phyloP scores from a whole-genome alignment of 37 sponge, comb jelly and placozoan species.

The Beroe ovata region DNA sequence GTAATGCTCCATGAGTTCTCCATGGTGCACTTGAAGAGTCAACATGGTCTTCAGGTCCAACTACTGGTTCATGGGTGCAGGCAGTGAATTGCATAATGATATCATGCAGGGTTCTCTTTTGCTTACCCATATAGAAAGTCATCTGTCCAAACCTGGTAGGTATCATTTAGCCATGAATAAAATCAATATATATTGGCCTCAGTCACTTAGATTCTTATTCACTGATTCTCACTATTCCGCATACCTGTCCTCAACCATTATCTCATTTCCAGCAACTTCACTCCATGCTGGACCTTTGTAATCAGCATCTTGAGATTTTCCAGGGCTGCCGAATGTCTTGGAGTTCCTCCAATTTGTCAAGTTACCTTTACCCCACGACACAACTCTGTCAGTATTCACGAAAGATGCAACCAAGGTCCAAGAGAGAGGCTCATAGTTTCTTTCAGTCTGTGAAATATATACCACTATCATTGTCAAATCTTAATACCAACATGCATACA shows the following conservation, averaged over 20 bases:
- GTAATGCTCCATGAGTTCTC: background rate
- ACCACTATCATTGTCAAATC: background rate
- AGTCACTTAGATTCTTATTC: too few relatives aligned
- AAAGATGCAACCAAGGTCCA: slow-evolving; percentile 40
- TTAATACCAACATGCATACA: too few relatives aligned
- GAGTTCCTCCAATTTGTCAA: slow-evolving; percentile 19
- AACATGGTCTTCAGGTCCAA: background rate
- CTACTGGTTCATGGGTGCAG: background rate
- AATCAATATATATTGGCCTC: too few relatives aligned
- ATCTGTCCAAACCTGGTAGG: slow-evolving; percentile 31
- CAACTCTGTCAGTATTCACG: slow-evolving; percentile 10
- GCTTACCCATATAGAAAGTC: slow-evolving; percentile 3
- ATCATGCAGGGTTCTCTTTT: background rate
- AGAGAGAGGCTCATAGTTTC: background rate
- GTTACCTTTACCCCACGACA: background rate
- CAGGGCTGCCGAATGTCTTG: slow-evolving; percentile 6
- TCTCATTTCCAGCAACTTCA: slow-evolving; percentile 7
- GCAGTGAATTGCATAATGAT: background rate
- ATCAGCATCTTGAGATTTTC: background rate
- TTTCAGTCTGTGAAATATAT: background rate
- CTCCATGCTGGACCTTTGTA: slow-evolving; percentile 20
- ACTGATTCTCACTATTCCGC: background rate
- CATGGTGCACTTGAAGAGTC: background rate
- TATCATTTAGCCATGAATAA: too few relatives aligned
- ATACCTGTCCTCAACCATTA: slow-evolving; percentile 51